Base-by-base conservation (phyloP, 2,797 vertebrate genomes). In the Austrolebias charrua region DNA sequence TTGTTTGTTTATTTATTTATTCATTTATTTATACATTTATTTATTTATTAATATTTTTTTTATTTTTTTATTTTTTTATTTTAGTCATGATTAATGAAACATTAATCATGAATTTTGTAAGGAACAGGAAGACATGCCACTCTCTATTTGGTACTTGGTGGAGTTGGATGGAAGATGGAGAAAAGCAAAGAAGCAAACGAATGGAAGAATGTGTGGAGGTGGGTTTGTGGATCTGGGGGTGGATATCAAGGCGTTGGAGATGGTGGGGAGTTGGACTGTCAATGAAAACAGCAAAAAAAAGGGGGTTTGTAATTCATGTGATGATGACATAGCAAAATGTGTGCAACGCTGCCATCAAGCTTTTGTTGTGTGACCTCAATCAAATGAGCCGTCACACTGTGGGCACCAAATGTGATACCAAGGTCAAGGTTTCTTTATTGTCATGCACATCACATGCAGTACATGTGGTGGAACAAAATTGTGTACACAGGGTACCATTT, bases 91-190 rank as follows among this genome's bases (percentile, higher is more conserved):
- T 92, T 90, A 92, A 92, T 92, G 87, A 89, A 91, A 88, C 86
- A 92, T 92, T 91, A 86, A 92, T 91, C 90, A 90, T 93, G 71
- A 81, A 91, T 92, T 89, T 92, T 92, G 82, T 86, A 90, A 69
- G 74, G 85, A 87, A 91, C 88, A 90, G 90, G 90, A 93, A 90
- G 89, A 82, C 76, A 80, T 93, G 92, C 91, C 90, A 90, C 86
- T 90, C 87, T 89, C 57, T 83, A 89, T 93, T 91, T 91, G 76
- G 85, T 73, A 81, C 85, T 70, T 79, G 84, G 86, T 86, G 66
- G 61, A 90, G 68, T 55, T 51, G 70, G 72, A 82, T 78, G 73
- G 71, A 71, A 70, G 53, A 60, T 80, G 75, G 77, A 86, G 86
- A 82, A 64, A 78, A 63, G 75, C 75, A 69, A 66, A 72, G 64